Percentiles rank a stretch among this genome's conserved stretches.
Evolutionary conservation across 2,797 vertebrate genomes (phyloP).

Genomic region (Tinamus major): DNA sequence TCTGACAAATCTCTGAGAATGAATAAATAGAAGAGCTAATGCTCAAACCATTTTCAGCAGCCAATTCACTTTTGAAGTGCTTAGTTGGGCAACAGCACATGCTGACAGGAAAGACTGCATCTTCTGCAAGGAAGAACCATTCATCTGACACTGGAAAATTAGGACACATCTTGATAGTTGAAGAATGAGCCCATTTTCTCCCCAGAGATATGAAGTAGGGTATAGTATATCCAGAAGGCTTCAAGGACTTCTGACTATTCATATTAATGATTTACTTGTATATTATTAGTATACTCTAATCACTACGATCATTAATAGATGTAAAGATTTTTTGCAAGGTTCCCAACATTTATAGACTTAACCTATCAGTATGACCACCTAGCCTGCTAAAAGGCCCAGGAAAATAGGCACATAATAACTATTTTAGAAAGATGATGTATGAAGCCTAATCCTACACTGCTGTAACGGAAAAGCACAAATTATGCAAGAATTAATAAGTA

Average conservation of each 20-base stretch:
- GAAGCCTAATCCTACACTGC: not conserved
- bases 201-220: not conserved
- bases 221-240: not conserved
- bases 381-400: not conserved
- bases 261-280: not conserved
- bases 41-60: not conserved
- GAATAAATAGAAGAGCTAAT: not conserved
- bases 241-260: not conserved
- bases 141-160: not conserved
- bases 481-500: not conserved
- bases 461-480: not conserved
- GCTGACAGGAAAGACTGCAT: not conserved
- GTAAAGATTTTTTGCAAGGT: not conserved
- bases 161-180: not conserved
- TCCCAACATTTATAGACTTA: not conserved
- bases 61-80: not conserved
- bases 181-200: not conserved
- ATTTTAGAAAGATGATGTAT: not conserved
- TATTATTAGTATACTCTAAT: not conserved
- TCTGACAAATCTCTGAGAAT: slow-evolving; percentile 86
- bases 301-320: not conserved
- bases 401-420: not conserved
- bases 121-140: fast-evolving
- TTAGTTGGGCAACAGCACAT: not conserved
- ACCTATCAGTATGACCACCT: not conserved